Evolutionary conservation across 2,797 vertebrate genomes (phyloP), one percentile per base, ranked within the genome.

Genomic region (Synanceia verrucosa): DNA sequence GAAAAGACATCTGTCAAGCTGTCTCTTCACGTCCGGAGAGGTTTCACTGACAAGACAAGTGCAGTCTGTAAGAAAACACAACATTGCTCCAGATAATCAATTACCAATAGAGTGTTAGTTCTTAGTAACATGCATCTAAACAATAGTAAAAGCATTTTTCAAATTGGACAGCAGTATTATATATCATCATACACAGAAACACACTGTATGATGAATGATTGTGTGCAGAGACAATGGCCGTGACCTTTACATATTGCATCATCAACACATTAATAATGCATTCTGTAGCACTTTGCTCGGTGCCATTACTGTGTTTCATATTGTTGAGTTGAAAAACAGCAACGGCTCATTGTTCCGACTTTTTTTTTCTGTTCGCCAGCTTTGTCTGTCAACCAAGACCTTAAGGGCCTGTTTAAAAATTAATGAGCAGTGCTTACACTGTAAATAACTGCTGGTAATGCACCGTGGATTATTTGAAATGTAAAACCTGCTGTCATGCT

Each of bases 381-480:
- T 91, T 91, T 92, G 90, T 89, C 91, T 93, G 89, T 94, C 91
- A 93, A 88, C 77, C 66, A 86, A n/a, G 86, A 86, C 90, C 93
- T 93, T 92, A 88, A 93, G 92, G 93, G 90, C 74, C 86, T 88
- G 82, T 91, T 93, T 89, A 94, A 93, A 94, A 93, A 92, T 92
- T 84, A 93, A 94, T 93, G 90, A 93, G 87, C 76, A 73, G 70
- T 71, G 84, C 90, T 90, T 91, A 86, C 86, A 89, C 88, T 93
- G 93, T 94, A 94, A 95, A 94, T 94, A 94, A 92, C 90, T 91
- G 85, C 89, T 84, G 89, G 92, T 86, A 89, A 89, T 91, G 83
- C 89, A 92, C 92, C 78, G 21, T 72, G 86, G 92, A 92, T 92
- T 93, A 92, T 94, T 94, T 93, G 90, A 92, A 92, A 93, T 93